Conservation (phyloP, 2,797 vertebrate species). For the Emydoidea blandingii region DNA sequence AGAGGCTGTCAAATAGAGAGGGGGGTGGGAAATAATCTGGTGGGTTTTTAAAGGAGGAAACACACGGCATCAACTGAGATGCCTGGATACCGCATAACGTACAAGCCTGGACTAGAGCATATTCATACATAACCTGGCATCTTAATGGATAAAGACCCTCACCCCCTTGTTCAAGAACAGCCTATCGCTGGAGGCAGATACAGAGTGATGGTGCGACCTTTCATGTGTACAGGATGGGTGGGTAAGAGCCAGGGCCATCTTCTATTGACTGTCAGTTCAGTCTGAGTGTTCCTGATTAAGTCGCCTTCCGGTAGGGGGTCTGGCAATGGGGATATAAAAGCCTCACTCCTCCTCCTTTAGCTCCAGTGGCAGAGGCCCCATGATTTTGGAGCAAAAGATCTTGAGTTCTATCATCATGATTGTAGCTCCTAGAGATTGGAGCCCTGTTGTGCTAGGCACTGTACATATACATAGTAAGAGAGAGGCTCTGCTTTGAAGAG, state of each 20-base stretch:
- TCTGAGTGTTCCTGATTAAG: neutral
- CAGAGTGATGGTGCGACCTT: neutral
- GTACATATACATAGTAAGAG: neutral
- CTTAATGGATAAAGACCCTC: neutral
- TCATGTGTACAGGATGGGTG: neutral
- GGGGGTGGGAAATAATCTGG: neutral
- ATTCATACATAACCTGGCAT: neutral
- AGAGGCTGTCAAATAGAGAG: neutral
- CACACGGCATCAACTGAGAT: neutral
- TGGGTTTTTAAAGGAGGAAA: neutral
- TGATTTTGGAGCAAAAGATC: neutral
- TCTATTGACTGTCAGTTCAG: neutral
- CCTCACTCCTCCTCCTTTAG: neutral
- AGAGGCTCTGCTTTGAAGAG: neutral
- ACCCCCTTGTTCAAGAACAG: neutral
- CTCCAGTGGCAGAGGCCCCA: neutral
- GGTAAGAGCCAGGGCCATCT: neutral
- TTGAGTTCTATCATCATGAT: neutral
- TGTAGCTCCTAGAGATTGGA: neutral
- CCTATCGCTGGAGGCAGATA: neutral
- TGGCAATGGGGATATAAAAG: neutral
- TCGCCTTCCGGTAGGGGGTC: neutral
- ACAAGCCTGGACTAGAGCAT: neutral
- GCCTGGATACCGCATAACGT: too few relatives aligned
- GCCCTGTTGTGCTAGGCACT: neutral